Conservation (phyloP, 2,113 vertebrate species). For the Nycticorax nycticorax region DNA sequence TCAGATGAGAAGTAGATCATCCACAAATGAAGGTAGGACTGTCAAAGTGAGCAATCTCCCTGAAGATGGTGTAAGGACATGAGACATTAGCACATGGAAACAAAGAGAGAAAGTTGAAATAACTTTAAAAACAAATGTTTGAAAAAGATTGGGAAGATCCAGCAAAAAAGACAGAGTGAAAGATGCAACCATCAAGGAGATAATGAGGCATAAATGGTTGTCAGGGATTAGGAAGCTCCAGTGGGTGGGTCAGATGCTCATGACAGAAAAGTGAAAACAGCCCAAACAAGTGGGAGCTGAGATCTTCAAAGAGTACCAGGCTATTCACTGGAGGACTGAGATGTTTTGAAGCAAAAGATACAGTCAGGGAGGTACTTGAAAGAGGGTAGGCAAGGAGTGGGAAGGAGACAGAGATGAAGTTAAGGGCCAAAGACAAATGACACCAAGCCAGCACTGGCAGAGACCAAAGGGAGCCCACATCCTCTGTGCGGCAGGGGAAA, state of each 20-base stretch:
- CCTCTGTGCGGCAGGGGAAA: fast-evolving
- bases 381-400: neutral
- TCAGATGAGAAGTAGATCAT: neutral
- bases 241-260: conserved; percentile 18
- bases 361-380: neutral
- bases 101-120: neutral
- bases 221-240: neutral
- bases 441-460: fast-evolving
- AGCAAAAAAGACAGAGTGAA: conserved; percentile 28
- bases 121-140: conserved; percentile 15
- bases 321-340: neutral
- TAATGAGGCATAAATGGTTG: conserved; percentile 56
- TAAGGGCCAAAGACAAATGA: neutral
- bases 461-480: neutral
- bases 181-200: conserved; percentile 41
- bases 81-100: neutral
- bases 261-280: neutral
- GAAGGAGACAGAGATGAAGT: neutral
- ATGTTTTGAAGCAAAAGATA: neutral
- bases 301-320: neutral
- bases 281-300: neutral
- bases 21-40: neutral
- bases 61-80: neutral
- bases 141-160: conserved; percentile 10
- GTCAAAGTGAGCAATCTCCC: neutral